Evolutionary conservation across 2,113 vertebrate genomes (phyloP).

Genomic region (Nansenia antarctica): DNA sequence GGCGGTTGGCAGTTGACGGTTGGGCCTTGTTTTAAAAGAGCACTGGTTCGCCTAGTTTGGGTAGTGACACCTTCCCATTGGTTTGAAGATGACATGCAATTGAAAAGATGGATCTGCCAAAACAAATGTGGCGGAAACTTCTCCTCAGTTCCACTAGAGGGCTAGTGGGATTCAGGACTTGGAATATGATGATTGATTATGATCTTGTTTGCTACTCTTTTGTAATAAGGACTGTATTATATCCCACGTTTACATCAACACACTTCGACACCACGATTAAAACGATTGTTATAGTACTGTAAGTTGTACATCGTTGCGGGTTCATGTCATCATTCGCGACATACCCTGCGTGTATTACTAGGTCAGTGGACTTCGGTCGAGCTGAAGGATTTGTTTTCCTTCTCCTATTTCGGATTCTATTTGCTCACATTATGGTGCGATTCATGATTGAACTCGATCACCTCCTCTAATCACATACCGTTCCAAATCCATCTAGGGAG

Average conservation of each 20-base stretch:
- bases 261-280: neutral
- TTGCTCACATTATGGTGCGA: constrained; percentile 22
- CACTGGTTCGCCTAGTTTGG: no score
- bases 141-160: constrained; percentile 45
- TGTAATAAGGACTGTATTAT: neutral
- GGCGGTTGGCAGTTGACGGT: no score
- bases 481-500: constrained; percentile 39
- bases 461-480: constrained; percentile 38
- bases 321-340: neutral
- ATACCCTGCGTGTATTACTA: neutral
- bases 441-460: constrained; percentile 35
- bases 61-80: neutral
- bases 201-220: neutral
- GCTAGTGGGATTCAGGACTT: constrained; percentile 32
- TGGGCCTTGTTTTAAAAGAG: no score
- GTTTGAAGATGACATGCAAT: constrained; percentile 34
- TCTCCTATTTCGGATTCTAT: constrained; percentile 22
- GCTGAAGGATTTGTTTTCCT: constrained; percentile 20
- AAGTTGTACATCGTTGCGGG: neutral
- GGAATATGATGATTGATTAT: neutral
- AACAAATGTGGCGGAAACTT: constrained; percentile 4
- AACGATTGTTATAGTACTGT: neutral
- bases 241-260: neutral
- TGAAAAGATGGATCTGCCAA: constrained; percentile 11
- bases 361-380: constrained; percentile 31